Evolutionary conservation across 2,113 vertebrate genomes (phyloP).

Genomic region (Nannobrachium achirus): DNA sequence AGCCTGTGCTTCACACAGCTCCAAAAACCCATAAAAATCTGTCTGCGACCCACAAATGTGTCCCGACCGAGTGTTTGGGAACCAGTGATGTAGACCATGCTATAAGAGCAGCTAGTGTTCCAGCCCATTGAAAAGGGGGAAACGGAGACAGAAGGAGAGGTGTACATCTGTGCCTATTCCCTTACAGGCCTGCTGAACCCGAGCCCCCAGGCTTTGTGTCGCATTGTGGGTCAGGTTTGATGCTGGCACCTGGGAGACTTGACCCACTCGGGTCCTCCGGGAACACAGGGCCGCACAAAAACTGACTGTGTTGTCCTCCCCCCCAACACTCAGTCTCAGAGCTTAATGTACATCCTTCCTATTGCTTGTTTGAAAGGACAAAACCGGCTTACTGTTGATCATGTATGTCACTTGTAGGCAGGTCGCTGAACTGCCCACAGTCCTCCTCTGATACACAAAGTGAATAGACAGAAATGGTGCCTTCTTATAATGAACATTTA

Average conservation of each 20-base stretch:
- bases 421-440: no score
- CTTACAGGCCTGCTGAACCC: conserved; percentile 3
- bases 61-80: no score
- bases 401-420: no score
- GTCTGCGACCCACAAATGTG: no score
- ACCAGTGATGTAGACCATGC: conserved; percentile 15
- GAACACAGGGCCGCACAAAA: conserved; percentile 25
- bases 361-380: no score
- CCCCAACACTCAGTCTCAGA: no score
- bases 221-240: conserved; percentile 28
- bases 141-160: conserved; percentile 37
- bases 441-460: not conserved
- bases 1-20: no score
- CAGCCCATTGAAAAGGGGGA: conserved; percentile 34
- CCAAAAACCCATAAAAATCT: no score
- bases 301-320: conserved; percentile 28
- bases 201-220: conserved; percentile 36
- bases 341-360: no score
- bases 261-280: conserved; percentile 33
- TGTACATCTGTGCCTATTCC: conserved; percentile 57
- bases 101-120: conserved; percentile 38
- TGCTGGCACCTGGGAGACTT: conserved; percentile 47
- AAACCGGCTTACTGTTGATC: no score
- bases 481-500: not conserved
- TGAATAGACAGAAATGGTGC: not conserved